These are phyloP conservation scores for Takifugu ocellatus DNA, from an alignment of 2,797 vertebrate species.

Conservation along the genomic window DNA sequence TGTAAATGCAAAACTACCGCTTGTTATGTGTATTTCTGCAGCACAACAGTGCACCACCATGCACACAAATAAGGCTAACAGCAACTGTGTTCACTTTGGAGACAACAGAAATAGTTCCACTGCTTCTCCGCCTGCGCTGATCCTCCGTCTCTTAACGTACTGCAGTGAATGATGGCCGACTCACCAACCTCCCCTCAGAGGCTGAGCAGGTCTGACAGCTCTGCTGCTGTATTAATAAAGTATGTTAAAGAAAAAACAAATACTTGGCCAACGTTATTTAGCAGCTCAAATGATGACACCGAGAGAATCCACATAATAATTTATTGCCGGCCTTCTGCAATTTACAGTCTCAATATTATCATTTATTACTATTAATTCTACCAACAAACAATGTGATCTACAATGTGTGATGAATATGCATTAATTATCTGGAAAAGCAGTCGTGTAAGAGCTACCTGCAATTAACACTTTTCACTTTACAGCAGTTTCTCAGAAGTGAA, in stretches of 20 bases:
- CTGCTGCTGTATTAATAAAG: slow-evolving; percentile 44
- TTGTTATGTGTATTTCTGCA: slow-evolving; percentile 2
- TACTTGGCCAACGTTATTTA: not conserved
- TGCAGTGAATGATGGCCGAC: slow-evolving; percentile 70
- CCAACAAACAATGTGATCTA: slow-evolving; percentile 21
- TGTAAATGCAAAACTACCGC: not conserved
- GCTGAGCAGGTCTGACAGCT: slow-evolving; percentile 69
- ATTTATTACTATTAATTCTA: slow-evolving; percentile 18
- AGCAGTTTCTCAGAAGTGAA: slow-evolving; percentile 53
- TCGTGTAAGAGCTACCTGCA: slow-evolving; percentile 22
- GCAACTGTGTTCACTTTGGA: not conserved
- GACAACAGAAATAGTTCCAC: not conserved
- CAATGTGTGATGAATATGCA: slow-evolving; percentile 22
- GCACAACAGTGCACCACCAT: too few species aligned
- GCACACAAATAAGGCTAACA: slow-evolving; percentile 1
- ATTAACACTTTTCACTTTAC: slow-evolving; percentile 49
- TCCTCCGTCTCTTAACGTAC: slow-evolving; percentile 20
- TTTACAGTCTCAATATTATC: slow-evolving; percentile 42
- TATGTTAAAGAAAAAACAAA: not conserved
- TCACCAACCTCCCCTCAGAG: slow-evolving; percentile 70
- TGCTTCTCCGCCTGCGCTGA: slow-evolving; percentile 11
- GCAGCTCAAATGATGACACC: not conserved
- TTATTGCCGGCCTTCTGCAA: slow-evolving; percentile 52
- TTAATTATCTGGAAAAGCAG: slow-evolving; percentile 33
- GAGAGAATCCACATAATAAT: slow-evolving; percentile 39